Conservation (phyloP, 2,888 invertebrate genomes). For the Parnassius smintheus region DNA sequence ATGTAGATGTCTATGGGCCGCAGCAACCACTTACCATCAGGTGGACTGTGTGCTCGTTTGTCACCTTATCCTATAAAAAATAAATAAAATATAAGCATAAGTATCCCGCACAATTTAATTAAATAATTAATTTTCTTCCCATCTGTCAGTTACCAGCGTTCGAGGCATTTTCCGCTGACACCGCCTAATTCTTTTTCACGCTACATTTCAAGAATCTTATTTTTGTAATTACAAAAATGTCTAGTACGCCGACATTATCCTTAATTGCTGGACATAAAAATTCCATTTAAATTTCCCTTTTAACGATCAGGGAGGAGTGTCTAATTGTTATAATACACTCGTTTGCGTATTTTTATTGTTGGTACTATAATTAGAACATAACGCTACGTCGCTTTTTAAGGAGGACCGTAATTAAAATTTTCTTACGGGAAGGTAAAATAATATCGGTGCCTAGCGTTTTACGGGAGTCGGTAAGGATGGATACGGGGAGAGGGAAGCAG, state of each 20-base stretch:
- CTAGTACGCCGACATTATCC: slow-evolving; percentile 80
- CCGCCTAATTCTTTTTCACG: slow-evolving; percentile 80
- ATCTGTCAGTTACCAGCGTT: slow-evolving; percentile 61
- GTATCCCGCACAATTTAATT: slow-evolving; percentile 32
- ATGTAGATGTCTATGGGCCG: no score
- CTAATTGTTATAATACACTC: slow-evolving; percentile 81
- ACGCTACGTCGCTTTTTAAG: slow-evolving; percentile 71
- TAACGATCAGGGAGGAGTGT: slow-evolving; percentile 79
- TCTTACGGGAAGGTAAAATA: slow-evolving; percentile 61
- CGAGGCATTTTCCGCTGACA: slow-evolving; percentile 68
- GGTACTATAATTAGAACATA: slow-evolving; percentile 80
- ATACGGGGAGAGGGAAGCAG: slow-evolving; percentile 39
- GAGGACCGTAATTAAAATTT: slow-evolving; percentile 74
- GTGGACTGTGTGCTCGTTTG: no score
- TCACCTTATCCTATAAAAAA: no score
- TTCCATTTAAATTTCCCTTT: slow-evolving; percentile 82
- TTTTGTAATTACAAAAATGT: slow-evolving; percentile 82
- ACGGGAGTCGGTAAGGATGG: slow-evolving; percentile 38
- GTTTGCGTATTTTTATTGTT: slow-evolving; percentile 81
- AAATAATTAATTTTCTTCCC: slow-evolving; percentile 54
- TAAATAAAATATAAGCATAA: no score
- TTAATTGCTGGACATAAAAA: slow-evolving; percentile 82
- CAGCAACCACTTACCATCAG: no score
- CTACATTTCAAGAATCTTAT: slow-evolving; percentile 81
- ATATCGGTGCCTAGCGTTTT: slow-evolving; percentile 61